Evolutionary conservation across 2,888 invertebrate species (phyloP).

Genomic region (Agriotes lineatus): DNA sequence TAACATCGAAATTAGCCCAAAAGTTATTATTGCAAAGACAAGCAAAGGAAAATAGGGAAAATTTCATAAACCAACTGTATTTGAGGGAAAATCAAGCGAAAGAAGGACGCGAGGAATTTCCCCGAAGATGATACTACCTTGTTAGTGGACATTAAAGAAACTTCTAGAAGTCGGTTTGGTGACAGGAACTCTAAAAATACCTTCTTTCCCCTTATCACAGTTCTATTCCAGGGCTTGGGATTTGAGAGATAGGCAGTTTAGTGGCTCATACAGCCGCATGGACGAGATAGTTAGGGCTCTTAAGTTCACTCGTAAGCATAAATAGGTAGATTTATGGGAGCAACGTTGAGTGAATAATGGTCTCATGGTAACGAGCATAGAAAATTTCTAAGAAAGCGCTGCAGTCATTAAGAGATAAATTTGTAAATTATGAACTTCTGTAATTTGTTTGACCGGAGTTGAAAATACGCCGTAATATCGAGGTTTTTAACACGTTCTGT

Average conservation of each 20-base stretch:
- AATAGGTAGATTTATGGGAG: slow-evolving; percentile 31
- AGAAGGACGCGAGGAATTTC: slow-evolving; percentile 34
- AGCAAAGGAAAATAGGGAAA: slow-evolving; percentile 29
- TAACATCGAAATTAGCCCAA: slow-evolving; percentile 20
- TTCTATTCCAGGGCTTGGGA: slow-evolving; percentile 38
- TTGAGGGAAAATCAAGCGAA: slow-evolving; percentile 33
- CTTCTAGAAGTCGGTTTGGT: slow-evolving; percentile 42
- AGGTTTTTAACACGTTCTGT: not conserved
- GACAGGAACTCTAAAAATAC: slow-evolving; percentile 44
- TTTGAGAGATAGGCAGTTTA: slow-evolving; percentile 39
- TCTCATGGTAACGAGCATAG: slow-evolving; percentile 11
- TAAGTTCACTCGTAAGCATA: slow-evolving; percentile 27
- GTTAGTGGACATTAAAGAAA: slow-evolving; percentile 49
- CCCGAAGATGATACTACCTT: slow-evolving; percentile 47
- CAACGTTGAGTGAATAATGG: slow-evolving; percentile 26
- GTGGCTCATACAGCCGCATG: slow-evolving; percentile 31
- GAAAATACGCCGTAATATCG: not conserved
- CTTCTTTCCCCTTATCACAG: slow-evolving; percentile 42
- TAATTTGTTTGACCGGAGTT: not conserved
- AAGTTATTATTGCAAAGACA: slow-evolving; percentile 28
- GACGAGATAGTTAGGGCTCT: slow-evolving; percentile 34
- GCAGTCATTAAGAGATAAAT: not conserved
- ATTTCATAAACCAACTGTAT: slow-evolving; percentile 27
- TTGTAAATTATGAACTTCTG: not conserved
- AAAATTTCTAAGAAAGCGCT: not conserved